These are phyloP conservation scores for Halocaridina rubra DNA, from an alignment of 2,888 invertebrate genomes.

Conservation along the genomic window DNA sequence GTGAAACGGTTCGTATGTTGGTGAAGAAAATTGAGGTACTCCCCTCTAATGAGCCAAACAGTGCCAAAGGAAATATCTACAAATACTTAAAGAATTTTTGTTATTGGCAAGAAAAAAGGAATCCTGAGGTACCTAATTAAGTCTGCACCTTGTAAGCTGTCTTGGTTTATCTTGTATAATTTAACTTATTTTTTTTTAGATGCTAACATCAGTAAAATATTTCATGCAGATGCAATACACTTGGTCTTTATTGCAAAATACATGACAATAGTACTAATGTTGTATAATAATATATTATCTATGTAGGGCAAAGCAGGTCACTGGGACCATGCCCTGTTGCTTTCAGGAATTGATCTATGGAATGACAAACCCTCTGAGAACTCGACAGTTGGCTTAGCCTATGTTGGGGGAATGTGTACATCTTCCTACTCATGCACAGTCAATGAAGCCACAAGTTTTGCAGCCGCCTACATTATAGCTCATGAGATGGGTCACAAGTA, in stretches of 20 bases:
- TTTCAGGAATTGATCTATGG: slow-evolving; percentile 66
- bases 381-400: slow-evolving; percentile 65
- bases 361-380: slow-evolving; percentile 58
- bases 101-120: slow-evolving; percentile 66
- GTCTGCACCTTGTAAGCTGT: not conserved
- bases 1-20: slow-evolving; percentile 65
- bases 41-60: slow-evolving; percentile 62
- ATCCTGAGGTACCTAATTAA: slow-evolving; percentile 62
- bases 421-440: slow-evolving; percentile 67
- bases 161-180: too few species aligned
- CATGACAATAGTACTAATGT: too few species aligned
- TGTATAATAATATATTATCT: too few species aligned
- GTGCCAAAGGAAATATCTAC: slow-evolving; percentile 66
- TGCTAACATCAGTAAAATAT: too few species aligned
- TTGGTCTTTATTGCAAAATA: too few species aligned
- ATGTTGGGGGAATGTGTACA: slow-evolving; percentile 68
- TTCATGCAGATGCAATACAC: too few species aligned
- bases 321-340: slow-evolving; percentile 68
- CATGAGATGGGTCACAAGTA: slow-evolving; percentile 69
- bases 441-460: slow-evolving; percentile 67
- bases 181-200: too few species aligned
- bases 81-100: slow-evolving; percentile 68
- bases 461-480: slow-evolving; percentile 68
- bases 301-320: not conserved
- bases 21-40: slow-evolving; percentile 66